phyloP scores from a whole-genome alignment of 2,888 invertebrate species.

The Drosophila paranaensis region DNA sequence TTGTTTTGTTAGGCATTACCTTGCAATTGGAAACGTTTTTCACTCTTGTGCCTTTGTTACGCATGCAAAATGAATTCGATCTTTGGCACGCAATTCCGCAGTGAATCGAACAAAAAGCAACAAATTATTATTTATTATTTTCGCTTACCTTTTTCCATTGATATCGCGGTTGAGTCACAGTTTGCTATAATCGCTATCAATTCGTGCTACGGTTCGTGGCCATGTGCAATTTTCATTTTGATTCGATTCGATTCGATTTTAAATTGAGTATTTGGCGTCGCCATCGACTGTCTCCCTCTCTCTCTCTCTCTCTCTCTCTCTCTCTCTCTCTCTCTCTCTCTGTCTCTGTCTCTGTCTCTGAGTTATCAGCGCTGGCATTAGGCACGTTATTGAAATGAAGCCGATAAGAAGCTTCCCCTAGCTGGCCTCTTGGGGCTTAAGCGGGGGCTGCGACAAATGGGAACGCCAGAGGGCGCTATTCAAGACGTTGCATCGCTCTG shows the following conservation, averaged over 20 bases:
- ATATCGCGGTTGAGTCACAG: conserved; percentile 65
- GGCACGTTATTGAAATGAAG: conserved; percentile 66
- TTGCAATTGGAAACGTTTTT: conserved; percentile 53
- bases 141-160: conserved; percentile 23
- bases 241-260: conserved; percentile 50
- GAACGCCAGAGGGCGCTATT: background rate
- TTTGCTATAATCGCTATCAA: conserved; percentile 39
- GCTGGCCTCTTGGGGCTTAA: conserved; percentile 7
- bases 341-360: conserved; percentile 2
- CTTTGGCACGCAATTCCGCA: conserved; percentile 77
- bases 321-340: background rate
- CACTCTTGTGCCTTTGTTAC: conserved; percentile 43
- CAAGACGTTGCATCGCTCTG: conserved; percentile 15
- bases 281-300: background rate
- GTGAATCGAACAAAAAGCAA: conserved; percentile 49
- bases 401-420: conserved; percentile 62
- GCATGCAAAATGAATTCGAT: conserved; percentile 78
- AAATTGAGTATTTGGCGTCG: conserved; percentile 47
- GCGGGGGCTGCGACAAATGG: conserved; percentile 16
- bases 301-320: background rate
- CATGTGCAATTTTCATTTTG: conserved; percentile 37
- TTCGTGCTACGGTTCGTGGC: conserved; percentile 29
- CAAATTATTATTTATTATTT: conserved; percentile 17
- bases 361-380: conserved; percentile 55
- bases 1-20: conserved; percentile 31